Conservation (phyloP, 2,113 vertebrate genomes). For the Morone saxatilis region DNA sequence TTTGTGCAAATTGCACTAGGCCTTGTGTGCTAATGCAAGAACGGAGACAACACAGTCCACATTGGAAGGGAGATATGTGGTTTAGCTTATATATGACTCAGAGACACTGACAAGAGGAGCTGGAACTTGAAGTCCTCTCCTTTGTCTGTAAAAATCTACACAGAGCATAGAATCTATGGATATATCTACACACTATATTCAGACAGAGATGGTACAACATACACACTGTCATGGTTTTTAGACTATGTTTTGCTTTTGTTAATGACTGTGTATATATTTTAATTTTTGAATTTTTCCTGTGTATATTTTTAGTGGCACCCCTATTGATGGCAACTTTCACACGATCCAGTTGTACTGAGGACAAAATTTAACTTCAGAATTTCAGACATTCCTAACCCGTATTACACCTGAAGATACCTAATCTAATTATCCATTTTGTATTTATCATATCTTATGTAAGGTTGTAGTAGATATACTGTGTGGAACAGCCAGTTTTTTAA, state of each 20-base stretch:
- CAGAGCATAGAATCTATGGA: neutral
- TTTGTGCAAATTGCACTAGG: constrained; percentile 55
- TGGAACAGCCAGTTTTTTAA: no score
- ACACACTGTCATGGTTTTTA: neutral
- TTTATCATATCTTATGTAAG: no score
- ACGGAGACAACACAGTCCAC: constrained; percentile 29
- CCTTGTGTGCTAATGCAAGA: constrained; percentile 31
- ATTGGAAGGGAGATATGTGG: neutral
- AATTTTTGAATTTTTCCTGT: no score
- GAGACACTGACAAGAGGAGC: neutral
- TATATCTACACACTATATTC: neutral
- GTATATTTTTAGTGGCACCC: no score
- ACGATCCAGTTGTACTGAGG: no score
- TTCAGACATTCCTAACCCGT: neutral
- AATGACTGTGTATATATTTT: neutral
- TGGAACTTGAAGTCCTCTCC: neutral
- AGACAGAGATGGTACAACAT: neutral
- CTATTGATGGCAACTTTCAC: neutral
- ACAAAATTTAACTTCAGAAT: neutral
- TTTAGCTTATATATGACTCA: neutral
- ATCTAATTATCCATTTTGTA: no score
- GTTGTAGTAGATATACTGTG: no score
- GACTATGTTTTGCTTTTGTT: neutral
- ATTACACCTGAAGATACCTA: neutral
- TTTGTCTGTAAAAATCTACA: neutral